Evolutionary conservation across 1,140 invertebrate genomes (phyloP).

Genomic region (Littorina saxatilis): DNA sequence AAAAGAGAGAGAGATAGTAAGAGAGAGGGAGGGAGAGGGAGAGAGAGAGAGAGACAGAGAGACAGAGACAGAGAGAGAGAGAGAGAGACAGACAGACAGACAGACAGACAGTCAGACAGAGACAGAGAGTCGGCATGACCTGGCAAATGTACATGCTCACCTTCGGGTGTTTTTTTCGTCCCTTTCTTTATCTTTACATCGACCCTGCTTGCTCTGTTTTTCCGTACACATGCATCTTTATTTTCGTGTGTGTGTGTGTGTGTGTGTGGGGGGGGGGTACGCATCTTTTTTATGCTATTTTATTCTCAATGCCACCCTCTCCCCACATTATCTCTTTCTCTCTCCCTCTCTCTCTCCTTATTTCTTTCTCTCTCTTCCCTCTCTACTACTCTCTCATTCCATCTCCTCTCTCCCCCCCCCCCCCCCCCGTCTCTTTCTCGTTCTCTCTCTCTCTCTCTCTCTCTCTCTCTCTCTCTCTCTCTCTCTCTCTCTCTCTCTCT

Average conservation of each 20-base stretch:
- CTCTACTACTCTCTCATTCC: neutral
- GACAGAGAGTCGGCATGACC: too few species aligned
- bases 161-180: too few species aligned
- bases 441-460: neutral
- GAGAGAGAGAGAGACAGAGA: conserved; percentile 8
- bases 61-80: conserved; percentile 6
- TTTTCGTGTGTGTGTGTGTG: too few species aligned
- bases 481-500: too few species aligned
- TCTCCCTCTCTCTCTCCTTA: neutral
- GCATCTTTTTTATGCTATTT: too few species aligned
- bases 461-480: neutral
- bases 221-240: too few species aligned
- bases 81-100: neutral
- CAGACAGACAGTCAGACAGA: too few species aligned
- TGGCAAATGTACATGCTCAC: too few species aligned
- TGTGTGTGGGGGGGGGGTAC: too few species aligned
- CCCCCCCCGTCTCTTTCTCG: neutral
- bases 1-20: neutral
- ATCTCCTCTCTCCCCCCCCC: neutral
- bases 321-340: neutral
- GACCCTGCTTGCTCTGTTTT: too few species aligned
- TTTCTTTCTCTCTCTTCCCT: neutral
- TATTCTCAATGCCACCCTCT: neutral
- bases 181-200: too few species aligned
- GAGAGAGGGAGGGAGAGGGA: neutral